These are phyloP conservation scores for Epistrophe eligans DNA, from an alignment of 2,888 invertebrate species.

Conservation along the genomic window DNA sequence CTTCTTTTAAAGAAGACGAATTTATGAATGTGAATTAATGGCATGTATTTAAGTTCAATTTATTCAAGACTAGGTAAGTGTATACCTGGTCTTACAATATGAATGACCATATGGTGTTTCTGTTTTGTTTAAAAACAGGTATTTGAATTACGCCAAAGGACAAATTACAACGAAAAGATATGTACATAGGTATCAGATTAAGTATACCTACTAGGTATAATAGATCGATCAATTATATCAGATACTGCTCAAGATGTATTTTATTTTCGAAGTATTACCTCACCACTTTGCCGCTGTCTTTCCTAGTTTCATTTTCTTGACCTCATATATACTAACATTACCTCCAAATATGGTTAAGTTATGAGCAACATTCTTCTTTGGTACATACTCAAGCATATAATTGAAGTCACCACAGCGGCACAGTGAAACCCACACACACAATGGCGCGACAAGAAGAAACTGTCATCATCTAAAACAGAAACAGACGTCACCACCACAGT, in stretches of 20 bases:
- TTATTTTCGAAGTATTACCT: constrained; percentile 55
- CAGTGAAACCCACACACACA: background rate
- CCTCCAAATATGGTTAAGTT: constrained; percentile 71
- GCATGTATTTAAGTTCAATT: no score
- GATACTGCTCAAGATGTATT: background rate
- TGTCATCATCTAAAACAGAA: background rate
- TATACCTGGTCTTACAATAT: no score
- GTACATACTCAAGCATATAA: constrained; percentile 18
- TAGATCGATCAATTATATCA: background rate
- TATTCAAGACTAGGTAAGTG: no score
- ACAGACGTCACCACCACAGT: background rate
- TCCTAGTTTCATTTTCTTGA: constrained; percentile 51
- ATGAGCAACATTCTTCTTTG: constrained; percentile 70
- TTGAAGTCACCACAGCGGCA: constrained; percentile 1
- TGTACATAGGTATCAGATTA: background rate
- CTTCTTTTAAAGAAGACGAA: no score
- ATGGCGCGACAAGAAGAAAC: constrained; percentile 1
- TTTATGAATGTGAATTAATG: no score
- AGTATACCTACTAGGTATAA: background rate
- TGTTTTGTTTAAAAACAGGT: background rate
- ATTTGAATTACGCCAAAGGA: background rate
- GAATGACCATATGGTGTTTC: constrained; percentile 3
- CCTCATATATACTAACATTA: constrained; percentile 41
- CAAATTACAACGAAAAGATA: background rate
- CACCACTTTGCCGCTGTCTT: constrained; percentile 53